phyloP scores from a whole-genome alignment of 2,888 invertebrate genomes.

The Latrodectus elegans region DNA sequence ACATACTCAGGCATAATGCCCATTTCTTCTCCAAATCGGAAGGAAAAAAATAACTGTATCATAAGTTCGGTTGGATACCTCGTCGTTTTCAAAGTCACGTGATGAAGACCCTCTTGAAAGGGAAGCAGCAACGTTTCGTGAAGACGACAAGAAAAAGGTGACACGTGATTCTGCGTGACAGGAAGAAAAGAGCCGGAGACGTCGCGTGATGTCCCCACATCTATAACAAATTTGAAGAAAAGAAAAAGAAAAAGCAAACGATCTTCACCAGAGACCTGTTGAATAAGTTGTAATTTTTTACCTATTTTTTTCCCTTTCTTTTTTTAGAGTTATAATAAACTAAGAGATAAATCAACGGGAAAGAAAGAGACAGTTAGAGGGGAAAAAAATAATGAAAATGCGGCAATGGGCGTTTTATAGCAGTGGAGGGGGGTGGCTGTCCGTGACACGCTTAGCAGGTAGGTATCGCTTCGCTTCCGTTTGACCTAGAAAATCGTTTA shows the following conservation, averaged over 20 bases:
- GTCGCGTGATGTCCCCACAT: constrained; percentile 47
- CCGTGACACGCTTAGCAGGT: constrained; percentile 52
- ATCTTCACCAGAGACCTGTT: constrained; percentile 55
- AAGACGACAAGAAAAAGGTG: constrained; percentile 12
- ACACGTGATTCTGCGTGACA: constrained; percentile 62
- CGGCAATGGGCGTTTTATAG: constrained; percentile 10
- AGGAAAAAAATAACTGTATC: neutral
- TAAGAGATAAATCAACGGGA: constrained; percentile 30
- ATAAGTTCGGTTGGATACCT: constrained; percentile 4
- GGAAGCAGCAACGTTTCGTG: neutral
- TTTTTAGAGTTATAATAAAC: neutral
- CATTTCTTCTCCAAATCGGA: no score
- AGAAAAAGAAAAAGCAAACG: constrained; percentile 6
- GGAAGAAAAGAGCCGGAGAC: constrained; percentile 24
- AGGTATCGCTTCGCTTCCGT: constrained; percentile 53
- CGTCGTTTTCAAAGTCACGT: constrained; percentile 3
- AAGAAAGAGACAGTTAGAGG: constrained; percentile 25
- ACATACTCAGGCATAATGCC: no score
- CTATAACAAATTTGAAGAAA: constrained; percentile 20
- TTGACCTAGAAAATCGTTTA: constrained; percentile 58
- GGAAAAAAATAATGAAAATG: constrained; percentile 19
- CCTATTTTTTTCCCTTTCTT: constrained; percentile 24
- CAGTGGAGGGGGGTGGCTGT: constrained; percentile 18
- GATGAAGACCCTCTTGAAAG: neutral
- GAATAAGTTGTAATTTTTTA: constrained; percentile 35